Base-by-base conservation (phyloP, 2,797 vertebrate genomes). In the Potorous gilbertii region DNA sequence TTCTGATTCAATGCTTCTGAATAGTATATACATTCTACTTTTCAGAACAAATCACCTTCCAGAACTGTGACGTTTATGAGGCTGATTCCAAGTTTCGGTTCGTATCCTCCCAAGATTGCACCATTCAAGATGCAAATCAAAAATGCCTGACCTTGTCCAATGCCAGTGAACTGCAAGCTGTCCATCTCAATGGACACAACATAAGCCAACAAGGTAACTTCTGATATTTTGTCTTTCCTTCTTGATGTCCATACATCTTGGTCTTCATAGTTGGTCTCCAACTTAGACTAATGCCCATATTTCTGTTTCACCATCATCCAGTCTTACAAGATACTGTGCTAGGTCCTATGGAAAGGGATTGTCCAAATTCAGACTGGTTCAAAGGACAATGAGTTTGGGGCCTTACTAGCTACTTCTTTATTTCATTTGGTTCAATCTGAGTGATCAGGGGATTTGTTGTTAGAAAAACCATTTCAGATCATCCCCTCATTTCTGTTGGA, bases 171-270 rank as follows among this genome's bases (percentile, higher is more conserved):
- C 96, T 98, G 54, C 93, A 95, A 87, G 98, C 98, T 0, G 91
- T 98, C 59, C 97, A 98, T 92, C 98, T 98, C 94, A 97, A 92
- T 0, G n/a, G 62, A 16, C 16, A 81, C 11, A 92, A 97, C n/a
- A n/a, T 92, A 50, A 52, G 16, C 40, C 94, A 52, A 62, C 94
- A 97, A 97, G 98, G 98, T 98, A 96, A 94, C 0, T 59, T 52
- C 81, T 18, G 18, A 31, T 57, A 13, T 5, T 56, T 54, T 93
- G 55, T 31, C 90, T 93, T 94, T 87, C 91, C 54, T 93, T 56
- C 87, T 81, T 87, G 46, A 90, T 9, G 50, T 94, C 81, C 92
- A 27, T 81, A 46, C 24, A 40, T 46, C 40, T 81, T 27, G 1
- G 18, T 34, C 40, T 81, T 8, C 27, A 27, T 46, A 46, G 74